These are phyloP conservation scores for Aplocera efformata DNA, from an alignment of 2,888 invertebrate species.

Conservation along the genomic window DNA sequence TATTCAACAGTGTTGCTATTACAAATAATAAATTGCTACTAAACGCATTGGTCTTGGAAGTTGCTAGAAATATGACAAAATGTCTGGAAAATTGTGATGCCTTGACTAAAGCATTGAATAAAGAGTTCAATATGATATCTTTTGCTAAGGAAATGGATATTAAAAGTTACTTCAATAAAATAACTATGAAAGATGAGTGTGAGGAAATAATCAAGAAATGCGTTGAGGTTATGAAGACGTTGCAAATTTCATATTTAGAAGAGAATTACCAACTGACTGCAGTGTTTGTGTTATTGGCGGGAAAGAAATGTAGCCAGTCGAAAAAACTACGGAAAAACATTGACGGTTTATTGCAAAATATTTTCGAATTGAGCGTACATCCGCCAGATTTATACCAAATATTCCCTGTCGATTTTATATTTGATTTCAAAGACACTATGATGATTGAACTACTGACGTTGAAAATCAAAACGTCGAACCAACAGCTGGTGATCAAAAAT, in stretches of 20 bases:
- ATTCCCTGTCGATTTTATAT: conserved; percentile 57
- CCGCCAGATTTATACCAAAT: conserved; percentile 66
- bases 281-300: conserved; percentile 55
- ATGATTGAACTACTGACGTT: conserved; percentile 56
- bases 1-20: conserved; percentile 47
- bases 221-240: conserved; percentile 51
- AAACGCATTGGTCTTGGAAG: conserved; percentile 54
- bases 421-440: conserved; percentile 51
- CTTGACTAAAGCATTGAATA: conserved; percentile 52
- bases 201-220: conserved; percentile 42
- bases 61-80: conserved; percentile 50
- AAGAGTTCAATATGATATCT: conserved; percentile 50
- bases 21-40: conserved; percentile 49
- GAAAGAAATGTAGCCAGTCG: conserved; percentile 55
- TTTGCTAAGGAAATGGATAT: conserved; percentile 48
- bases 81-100: conserved; percentile 49
- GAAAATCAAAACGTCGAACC: conserved; percentile 57
- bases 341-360: conserved; percentile 53
- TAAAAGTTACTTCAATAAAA: conserved; percentile 41
- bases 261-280: conserved; percentile 63
- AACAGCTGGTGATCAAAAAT: conserved; percentile 49
- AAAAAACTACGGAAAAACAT: conserved; percentile 55
- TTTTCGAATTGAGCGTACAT: conserved; percentile 62
- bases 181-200: conserved; percentile 34
- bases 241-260: conserved; percentile 60